A percentile compares a stretch with the other conserved stretches of the same genome.
These are phyloP conservation scores for Cherax quadricarinatus DNA, from an alignment of 1,140 invertebrate genomes.

Conservation along the genomic window DNA sequence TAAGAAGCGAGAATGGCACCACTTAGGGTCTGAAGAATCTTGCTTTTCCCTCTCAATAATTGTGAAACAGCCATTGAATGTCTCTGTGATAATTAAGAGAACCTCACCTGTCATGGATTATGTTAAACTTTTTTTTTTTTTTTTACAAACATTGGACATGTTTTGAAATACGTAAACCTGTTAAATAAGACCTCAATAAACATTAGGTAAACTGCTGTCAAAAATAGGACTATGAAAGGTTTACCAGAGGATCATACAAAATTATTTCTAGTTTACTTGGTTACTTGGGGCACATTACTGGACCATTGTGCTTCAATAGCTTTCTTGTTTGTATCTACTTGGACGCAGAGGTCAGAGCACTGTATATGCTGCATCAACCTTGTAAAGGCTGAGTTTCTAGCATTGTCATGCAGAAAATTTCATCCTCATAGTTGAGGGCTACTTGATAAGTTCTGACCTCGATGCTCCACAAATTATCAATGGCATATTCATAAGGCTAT, in stretches of 20 bases:
- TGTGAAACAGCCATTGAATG: constrained; percentile 66
- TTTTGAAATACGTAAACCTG: background rate
- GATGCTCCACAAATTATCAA: constrained; percentile 40
- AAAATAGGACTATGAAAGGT: background rate
- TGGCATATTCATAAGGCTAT: constrained; percentile 55
- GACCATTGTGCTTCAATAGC: constrained; percentile 63
- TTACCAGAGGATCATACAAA: background rate
- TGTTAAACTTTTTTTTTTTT: background rate
- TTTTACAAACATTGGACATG: constrained; percentile 1
- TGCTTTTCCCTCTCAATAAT: constrained; percentile 50
- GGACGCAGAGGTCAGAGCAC: constrained; percentile 38
- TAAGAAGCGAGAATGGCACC: constrained; percentile 37
- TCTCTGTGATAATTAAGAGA: constrained; percentile 65
- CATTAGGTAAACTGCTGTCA: background rate
- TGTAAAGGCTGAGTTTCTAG: background rate
- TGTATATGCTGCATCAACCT: background rate
- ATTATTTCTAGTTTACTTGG: background rate
- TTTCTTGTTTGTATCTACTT: constrained; percentile 50
- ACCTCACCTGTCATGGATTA: constrained; percentile 61
- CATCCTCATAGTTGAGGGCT: constrained; percentile 1
- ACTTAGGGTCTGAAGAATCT: constrained; percentile 12
- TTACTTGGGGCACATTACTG: constrained; percentile 64
- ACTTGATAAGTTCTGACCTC: constrained; percentile 26
- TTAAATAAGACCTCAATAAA: background rate
- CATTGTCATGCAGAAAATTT: background rate